These are phyloP conservation scores for Octodon degus DNA, from an alignment of 2,113 vertebrate species.

Conservation along the genomic window DNA sequence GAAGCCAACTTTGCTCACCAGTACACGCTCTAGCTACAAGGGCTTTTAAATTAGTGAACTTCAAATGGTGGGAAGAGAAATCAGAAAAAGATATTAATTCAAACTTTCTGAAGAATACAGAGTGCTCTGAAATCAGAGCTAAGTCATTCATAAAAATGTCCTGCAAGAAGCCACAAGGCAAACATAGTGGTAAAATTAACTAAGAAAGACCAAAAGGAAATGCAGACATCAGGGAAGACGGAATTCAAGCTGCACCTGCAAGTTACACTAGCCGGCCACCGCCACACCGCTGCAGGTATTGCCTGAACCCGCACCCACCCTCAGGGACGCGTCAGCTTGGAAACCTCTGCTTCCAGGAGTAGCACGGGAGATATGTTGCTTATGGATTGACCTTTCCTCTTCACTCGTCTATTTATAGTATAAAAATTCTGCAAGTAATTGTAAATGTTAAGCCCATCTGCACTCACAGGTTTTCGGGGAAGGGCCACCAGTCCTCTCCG, in stretches of 20 bases:
- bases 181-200: constrained; percentile 19
- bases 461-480: neutral
- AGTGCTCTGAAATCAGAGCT: constrained; percentile 57
- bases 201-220: neutral
- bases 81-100: constrained; percentile 9
- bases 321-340: neutral
- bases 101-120: constrained; percentile 24
- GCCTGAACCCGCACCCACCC: neutral
- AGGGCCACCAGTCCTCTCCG: neutral
- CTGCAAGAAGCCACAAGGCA: constrained; percentile 22
- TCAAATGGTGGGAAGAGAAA: constrained; percentile 13
- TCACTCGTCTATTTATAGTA: neutral
- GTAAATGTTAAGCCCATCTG: neutral
- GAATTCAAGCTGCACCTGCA: neutral
- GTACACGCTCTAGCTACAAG: constrained; percentile 30
- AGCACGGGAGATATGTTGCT: neutral
- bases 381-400: neutral
- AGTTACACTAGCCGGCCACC: neutral
- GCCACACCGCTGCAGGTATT: neutral
- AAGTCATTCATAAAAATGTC: constrained; percentile 34
- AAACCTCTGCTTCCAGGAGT: neutral
- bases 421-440: neutral
- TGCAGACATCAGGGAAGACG: neutral
- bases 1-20: neutral
- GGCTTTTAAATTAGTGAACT: constrained; percentile 44